Percentiles rank a stretch among this genome's conserved stretches.
These are phyloP conservation scores for Digitonthophagus gazella DNA, from an alignment of 2,888 invertebrate genomes.

Conservation along the genomic window DNA sequence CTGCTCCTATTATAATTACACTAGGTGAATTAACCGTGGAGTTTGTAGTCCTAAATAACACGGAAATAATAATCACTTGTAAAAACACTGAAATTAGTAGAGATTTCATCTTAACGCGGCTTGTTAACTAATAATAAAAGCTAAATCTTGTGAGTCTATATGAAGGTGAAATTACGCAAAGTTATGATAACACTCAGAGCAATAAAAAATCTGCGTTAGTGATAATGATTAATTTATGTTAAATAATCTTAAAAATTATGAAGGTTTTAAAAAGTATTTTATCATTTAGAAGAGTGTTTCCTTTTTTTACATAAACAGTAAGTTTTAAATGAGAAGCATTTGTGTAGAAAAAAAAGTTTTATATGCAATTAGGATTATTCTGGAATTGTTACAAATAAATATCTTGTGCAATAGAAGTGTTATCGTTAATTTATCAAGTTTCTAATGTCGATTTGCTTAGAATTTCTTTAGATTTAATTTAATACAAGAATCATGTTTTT, in stretches of 20 bases:
- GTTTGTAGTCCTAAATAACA: neutral
- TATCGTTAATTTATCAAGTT: neutral
- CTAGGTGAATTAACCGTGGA: conserved; percentile 4
- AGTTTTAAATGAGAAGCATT: neutral
- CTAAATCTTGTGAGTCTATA: neutral
- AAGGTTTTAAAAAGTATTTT: neutral
- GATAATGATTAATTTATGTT: neutral
- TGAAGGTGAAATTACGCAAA: neutral
- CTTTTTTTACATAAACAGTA: neutral
- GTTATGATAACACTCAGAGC: neutral
- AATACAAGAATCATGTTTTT: neutral
- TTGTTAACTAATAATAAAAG: neutral
- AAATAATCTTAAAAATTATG: no score
- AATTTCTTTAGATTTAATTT: neutral
- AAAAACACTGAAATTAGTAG: neutral
- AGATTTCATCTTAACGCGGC: neutral
- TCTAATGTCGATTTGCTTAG: neutral
- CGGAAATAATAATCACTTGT: conserved; percentile 40
- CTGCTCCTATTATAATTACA: conserved; percentile 58
- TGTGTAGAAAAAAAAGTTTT: neutral
- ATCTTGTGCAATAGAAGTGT: neutral
- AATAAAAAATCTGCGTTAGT: neutral
- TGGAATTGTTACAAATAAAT: neutral
- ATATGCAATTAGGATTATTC: neutral
- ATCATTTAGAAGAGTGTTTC: neutral